Percentiles rank a stretch among this genome's conserved stretches.
These are phyloP conservation scores for Hoplostethus atlanticus DNA, from an alignment of 2,797 vertebrate species.

Conservation along the genomic window DNA sequence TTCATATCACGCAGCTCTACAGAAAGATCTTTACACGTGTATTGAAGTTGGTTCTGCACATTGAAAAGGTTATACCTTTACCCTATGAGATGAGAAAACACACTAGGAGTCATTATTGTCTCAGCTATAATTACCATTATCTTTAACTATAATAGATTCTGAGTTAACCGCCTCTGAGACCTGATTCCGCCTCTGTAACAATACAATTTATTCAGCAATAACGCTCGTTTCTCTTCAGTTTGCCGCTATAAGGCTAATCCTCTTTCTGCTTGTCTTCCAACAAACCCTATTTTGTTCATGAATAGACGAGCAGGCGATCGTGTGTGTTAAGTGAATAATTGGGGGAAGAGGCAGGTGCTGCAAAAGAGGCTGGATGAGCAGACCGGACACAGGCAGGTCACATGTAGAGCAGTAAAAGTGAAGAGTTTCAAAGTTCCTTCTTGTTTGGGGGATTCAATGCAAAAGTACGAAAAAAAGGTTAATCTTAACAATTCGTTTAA, in stretches of 20 bases:
- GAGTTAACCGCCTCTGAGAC: slow-evolving; percentile 52
- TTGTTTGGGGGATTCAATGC: slow-evolving; percentile 53
- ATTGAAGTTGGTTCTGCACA: no score
- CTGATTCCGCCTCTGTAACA: slow-evolving; percentile 58
- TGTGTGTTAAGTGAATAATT: slow-evolving; percentile 84
- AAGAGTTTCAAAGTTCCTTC: slow-evolving; percentile 72
- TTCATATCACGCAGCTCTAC: no score
- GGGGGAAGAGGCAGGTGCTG: slow-evolving; percentile 80
- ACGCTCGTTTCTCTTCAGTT: slow-evolving; percentile 73
- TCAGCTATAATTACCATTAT: neutral
- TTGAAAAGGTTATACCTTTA: no score
- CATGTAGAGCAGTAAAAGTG: slow-evolving; percentile 68
- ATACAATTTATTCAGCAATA: slow-evolving; percentile 62
- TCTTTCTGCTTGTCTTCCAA: slow-evolving; percentile 70
- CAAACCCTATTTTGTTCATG: slow-evolving; percentile 66
- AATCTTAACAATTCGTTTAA: no score
- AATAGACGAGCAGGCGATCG: slow-evolving; percentile 70
- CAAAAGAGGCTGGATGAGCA: slow-evolving; percentile 56
- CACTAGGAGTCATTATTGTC: neutral
- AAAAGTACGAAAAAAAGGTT: no score
- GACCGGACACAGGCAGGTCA: slow-evolving; percentile 40
- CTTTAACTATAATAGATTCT: neutral
- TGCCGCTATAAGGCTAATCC: slow-evolving; percentile 63
- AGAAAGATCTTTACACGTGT: no score
- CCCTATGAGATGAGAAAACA: no score